Evolutionary conservation across 2,888 invertebrate species (phyloP), one percentile per base, ranked within the genome.

Genomic region (Drosophila subsilvestris): DNA sequence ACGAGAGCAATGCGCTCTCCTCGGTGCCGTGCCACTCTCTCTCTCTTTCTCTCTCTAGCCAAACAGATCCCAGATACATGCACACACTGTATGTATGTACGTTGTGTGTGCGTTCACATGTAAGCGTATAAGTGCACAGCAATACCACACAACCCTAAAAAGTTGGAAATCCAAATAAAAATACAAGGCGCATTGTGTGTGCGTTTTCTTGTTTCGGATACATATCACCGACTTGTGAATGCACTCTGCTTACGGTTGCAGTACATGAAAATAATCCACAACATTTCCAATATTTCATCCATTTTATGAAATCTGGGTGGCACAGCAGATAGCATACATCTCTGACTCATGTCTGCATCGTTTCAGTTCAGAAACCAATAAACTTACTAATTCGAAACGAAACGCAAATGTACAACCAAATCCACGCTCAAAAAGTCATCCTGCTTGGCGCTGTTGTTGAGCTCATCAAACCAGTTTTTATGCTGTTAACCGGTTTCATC

Each of bases 161-260:
- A 82, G 88, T 83, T 87, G 83, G 88, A 82, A 83, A 83, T 87
- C 88, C 86, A 83, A 87, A 83, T 79, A 83, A 83, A 83, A 83
- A 88, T 77, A 87, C 86, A 75, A 85, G 78, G 83, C 86, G 78
- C 66, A 72, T 69, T 81, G 72, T 69, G 66, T 86, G 69, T 66
- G 63, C 73, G 70, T 78, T 76, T 74, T 70, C 65, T 70, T 50
- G 47, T 49, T 37, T 12, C 22, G 17, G 12, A 2, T 20, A 20
- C 20, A 22, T 2, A 29, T 53, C 49, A 63, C 55, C 82, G 79
- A 78, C 57, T 43, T 44, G 1, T n/a, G 6, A 18, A 61, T 76
- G 60, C 58, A 50, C 87, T 49, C n/a, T 49, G 10, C 5, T 10
- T 43, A 17, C 29, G 8, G 0, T 8, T 1, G n/a, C 10, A 17